Base-by-base conservation (phyloP, 2,888 invertebrate species). In the Harpalus rufipes region DNA sequence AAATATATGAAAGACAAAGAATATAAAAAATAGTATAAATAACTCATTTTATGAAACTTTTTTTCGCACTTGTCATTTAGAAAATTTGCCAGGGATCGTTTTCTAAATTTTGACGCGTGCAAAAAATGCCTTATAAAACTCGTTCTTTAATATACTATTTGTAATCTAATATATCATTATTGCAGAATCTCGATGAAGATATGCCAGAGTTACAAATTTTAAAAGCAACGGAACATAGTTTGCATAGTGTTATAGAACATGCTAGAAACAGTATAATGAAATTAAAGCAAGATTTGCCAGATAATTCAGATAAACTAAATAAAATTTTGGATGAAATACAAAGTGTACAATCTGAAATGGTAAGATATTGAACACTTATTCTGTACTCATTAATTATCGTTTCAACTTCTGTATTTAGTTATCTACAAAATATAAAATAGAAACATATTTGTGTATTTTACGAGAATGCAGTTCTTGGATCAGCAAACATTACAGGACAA, bases 381-480 rank as follows among this genome's bases (percentile, higher is more conserved):
- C 25, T 25, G 25, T 25, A 2, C 1, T 25, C 1, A 25, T 25
- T 25, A 25, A 25, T 25, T 2, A 3, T 1, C 1, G 25, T 2
- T 25, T 25, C 25, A 1, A 25, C 25, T 25, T 25, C 1, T n/a
- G n/a, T n/a, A n/a, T n/a, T 58, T 10, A 84, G 84, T 7, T 44
- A 25, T 39, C 76, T 5, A 56, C 16, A 18, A 76, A 84, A 56
- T 21, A 65, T 14, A 84, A 84, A 78, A 65, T 84, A 8, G 78
- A 84, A 51, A 51, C 78, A 18, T 44, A 65, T 78, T 78, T 78
- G n/a, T 51, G 25, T 32, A 58, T 84, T 6, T 78, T 84, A 44
- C 44, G 41, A 5, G 25, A 78, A 12, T 63, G 78, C 51, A 78
- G 56, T 65, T 21, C 76, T 32, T 84, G 63, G 76, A 16, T 84